phyloP scores from a whole-genome alignment of 2,797 vertebrate species.

The Amphiprion clarkii region DNA sequence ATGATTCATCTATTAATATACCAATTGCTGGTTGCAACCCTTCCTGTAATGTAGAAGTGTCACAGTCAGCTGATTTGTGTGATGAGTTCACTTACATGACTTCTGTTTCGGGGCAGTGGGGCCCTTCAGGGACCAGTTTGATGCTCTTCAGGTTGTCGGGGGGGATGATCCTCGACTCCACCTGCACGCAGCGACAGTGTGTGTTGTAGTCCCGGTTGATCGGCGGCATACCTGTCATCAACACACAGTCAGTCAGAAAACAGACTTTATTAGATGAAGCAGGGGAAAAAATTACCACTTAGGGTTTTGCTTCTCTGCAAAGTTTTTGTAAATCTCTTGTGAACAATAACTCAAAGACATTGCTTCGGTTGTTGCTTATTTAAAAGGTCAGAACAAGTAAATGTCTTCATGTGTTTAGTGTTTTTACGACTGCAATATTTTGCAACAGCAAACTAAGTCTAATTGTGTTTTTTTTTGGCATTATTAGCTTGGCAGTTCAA shows the following conservation, averaged over 20 bases:
- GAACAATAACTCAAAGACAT: too few species aligned
- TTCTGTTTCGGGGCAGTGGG: constrained; percentile 78
- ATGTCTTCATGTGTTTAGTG: not conserved
- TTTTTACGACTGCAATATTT: too few species aligned
- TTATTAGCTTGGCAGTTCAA: too few species aligned
- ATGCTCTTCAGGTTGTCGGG: constrained; percentile 76
- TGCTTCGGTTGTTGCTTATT: not conserved
- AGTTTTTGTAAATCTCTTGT: too few species aligned
- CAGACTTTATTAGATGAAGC: too few species aligned
- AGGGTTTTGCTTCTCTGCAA: too few species aligned
- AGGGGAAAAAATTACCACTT: too few species aligned
- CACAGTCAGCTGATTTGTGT: not conserved
- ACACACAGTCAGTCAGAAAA: not conserved
- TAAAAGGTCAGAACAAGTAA: not conserved
- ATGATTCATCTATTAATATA: too few species aligned
- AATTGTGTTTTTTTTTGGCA: too few species aligned
- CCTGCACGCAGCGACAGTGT: constrained; percentile 78
- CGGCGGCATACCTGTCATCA: constrained; percentile 75
- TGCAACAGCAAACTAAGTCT: too few species aligned
- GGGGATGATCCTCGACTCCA: constrained; percentile 85
- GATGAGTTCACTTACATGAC: constrained; percentile 79
- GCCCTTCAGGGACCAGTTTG: constrained; percentile 77
- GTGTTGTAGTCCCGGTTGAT: constrained; percentile 79
- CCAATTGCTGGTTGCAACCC: too few species aligned
- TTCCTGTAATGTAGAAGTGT: too few species aligned